phyloP scores from a whole-genome alignment of 2,888 invertebrate species.

The Hirudinaria manillensis region DNA sequence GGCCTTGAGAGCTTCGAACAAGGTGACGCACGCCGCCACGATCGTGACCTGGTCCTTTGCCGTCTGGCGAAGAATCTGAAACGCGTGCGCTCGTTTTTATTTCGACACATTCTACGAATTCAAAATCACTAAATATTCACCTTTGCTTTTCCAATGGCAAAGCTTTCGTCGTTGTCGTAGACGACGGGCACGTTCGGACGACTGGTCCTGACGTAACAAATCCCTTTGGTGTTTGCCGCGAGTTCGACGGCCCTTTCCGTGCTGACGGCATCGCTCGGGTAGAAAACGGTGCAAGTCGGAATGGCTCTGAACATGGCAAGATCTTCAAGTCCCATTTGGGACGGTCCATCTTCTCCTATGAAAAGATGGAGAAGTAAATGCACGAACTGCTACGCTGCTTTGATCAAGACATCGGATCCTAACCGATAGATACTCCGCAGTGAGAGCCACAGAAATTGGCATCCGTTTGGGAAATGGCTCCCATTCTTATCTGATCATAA shows the following conservation, averaged over 20 bases:
- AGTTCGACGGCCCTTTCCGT: constrained; percentile 89
- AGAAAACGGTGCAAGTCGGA: constrained; percentile 67
- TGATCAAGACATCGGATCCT: constrained; percentile 37
- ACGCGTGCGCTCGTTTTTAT: not conserved
- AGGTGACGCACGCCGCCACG: constrained; percentile 86
- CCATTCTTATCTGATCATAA: constrained; percentile 98
- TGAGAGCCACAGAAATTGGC: constrained; percentile 94
- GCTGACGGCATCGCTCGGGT: constrained; percentile 82
- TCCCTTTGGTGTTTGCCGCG: constrained; percentile 86
- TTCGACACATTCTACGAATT: not conserved
- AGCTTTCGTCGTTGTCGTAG: constrained; percentile 75
- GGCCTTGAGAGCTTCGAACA: constrained; percentile 82
- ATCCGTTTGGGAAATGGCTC: constrained; percentile 94
- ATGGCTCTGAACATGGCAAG: constrained; percentile 86
- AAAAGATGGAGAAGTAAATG: not conserved
- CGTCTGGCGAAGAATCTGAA: constrained; percentile 69
- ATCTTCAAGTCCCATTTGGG: constrained; percentile 99
- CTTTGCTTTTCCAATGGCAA: constrained; percentile 65
- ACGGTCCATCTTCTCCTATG: constrained; percentile 82
- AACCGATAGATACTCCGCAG: constrained; percentile 92
- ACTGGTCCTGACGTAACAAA: constrained; percentile 92
- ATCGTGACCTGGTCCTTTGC: constrained; percentile 74
- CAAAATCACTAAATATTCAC: constrained; percentile 43
- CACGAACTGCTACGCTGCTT: not conserved
- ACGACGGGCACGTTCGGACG: constrained; percentile 81